Conservation (phyloP, 2,888 invertebrate species). For the Idaea aversata region DNA sequence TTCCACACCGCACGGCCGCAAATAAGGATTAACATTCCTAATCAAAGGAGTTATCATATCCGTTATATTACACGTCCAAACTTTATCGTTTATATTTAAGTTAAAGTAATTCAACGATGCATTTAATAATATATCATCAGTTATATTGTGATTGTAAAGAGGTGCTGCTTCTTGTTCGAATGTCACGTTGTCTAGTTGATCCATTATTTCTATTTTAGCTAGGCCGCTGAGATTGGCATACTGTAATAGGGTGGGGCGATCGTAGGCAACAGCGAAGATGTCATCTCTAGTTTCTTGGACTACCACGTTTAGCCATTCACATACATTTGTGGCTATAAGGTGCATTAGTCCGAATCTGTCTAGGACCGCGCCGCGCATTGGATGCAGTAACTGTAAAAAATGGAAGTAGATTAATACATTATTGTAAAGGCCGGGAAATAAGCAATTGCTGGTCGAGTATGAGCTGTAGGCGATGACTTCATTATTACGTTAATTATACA, state of each 20-base stretch:
- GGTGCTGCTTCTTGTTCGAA: slow-evolving; percentile 32
- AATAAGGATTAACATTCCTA: slow-evolving; percentile 85
- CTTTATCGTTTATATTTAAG: slow-evolving; percentile 38
- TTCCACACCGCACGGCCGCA: slow-evolving; percentile 91
- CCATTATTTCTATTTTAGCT: slow-evolving; percentile 41
- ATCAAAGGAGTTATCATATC: slow-evolving; percentile 82
- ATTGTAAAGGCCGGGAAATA: no score
- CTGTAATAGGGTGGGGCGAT: slow-evolving; percentile 51
- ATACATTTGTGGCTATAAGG: slow-evolving; percentile 94
- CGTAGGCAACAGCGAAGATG: slow-evolving; percentile 79
- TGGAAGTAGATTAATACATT: not conserved
- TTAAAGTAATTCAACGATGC: slow-evolving; percentile 35
- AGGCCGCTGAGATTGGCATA: slow-evolving; percentile 62
- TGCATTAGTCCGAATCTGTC: slow-evolving; percentile 96
- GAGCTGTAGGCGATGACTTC: no score
- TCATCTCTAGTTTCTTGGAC: slow-evolving; percentile 94
- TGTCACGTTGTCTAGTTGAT: slow-evolving; percentile 47
- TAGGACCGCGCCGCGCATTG: slow-evolving; percentile 70
- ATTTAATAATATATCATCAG: slow-evolving; percentile 30
- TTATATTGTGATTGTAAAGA: slow-evolving; percentile 17
- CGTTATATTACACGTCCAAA: slow-evolving; percentile 67
- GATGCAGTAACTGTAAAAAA: slow-evolving; percentile 61
- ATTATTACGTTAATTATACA: no score
- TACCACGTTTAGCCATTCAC: slow-evolving; percentile 94
- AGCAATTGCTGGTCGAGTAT: no score